phyloP scores from a whole-genome alignment of 2,797 vertebrate genomes.

The Denticeps clupeoides region DNA sequence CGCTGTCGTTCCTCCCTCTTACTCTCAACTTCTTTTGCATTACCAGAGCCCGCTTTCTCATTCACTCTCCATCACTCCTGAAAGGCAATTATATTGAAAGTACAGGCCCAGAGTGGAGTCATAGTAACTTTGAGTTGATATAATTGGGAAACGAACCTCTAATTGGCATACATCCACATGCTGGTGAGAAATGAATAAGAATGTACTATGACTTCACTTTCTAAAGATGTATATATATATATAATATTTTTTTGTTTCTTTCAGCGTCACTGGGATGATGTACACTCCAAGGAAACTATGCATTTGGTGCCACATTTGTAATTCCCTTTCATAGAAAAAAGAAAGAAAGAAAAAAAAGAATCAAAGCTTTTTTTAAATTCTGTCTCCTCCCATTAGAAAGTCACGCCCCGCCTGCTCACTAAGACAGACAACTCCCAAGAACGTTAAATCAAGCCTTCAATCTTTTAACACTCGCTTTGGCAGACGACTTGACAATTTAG shows the following conservation, averaged over 20 bases:
- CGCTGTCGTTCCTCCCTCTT: neutral
- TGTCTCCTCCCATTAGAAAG: constrained; percentile 14
- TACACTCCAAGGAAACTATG: constrained; percentile 23
- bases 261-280: constrained; percentile 21
- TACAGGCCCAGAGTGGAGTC: constrained; percentile 29
- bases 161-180: constrained; percentile 30
- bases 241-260: neutral
- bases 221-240: constrained; percentile 14
- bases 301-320: constrained; percentile 20
- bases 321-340: constrained; percentile 23
- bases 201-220: constrained; percentile 26
- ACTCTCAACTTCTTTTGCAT: constrained; percentile 15
- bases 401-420: neutral
- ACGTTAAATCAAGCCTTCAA: constrained; percentile 24
- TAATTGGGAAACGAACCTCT: constrained; percentile 32
- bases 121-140: constrained; percentile 33
- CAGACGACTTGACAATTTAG: constrained; percentile 19
- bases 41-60: constrained; percentile 17
- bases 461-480: constrained; percentile 4
- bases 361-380: constrained; percentile 19
- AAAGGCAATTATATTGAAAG: constrained; percentile 37
- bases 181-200: constrained; percentile 28
- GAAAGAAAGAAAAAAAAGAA: constrained; percentile 24
- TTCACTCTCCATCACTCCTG: constrained; percentile 26
- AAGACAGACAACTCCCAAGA: constrained; percentile 14